Percentiles rank a stretch among this genome's conserved stretches.
phyloP scores from a whole-genome alignment of 2,797 vertebrate genomes.

The Brachymystax lenok region DNA sequence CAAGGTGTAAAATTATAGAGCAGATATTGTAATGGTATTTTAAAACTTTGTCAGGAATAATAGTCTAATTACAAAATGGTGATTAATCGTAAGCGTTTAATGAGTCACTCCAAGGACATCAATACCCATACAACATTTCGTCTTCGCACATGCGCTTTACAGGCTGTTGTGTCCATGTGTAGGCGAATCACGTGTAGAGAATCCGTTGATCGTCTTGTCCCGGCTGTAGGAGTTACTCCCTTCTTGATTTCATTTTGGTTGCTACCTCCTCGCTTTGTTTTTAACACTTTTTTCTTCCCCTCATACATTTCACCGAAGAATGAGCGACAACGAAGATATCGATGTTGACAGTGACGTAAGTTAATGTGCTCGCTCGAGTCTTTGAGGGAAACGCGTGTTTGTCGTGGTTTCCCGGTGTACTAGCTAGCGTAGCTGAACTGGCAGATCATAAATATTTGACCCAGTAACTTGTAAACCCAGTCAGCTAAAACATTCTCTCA shows the following conservation, averaged over 20 bases:
- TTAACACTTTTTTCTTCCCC: constrained; percentile 22
- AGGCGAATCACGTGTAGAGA: constrained; percentile 72
- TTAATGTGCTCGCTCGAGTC: constrained; percentile 38
- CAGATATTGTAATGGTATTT: background rate
- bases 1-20: background rate
- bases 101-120: constrained; percentile 22
- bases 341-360: constrained; percentile 98
- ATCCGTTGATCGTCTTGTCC: constrained; percentile 67
- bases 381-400: constrained; percentile 15
- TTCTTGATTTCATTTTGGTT: constrained; percentile 61
- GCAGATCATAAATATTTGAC: background rate
- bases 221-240: constrained; percentile 56
- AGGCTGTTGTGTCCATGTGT: constrained; percentile 71
- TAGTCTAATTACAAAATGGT: constrained; percentile 28
- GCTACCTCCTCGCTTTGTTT: constrained; percentile 46
- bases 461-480: background rate
- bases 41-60: constrained; percentile 35
- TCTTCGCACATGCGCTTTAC: constrained; percentile 65
- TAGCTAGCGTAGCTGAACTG: background rate
- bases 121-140: constrained; percentile 50
- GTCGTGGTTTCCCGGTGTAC: background rate
- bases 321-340: constrained; percentile 99
- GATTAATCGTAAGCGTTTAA: rapidly evolving
- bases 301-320: constrained; percentile 74
- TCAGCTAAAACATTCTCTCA: background rate